Evolutionary conservation across 2,888 invertebrate species (phyloP).

Genomic region (Pyrochroa serraticornis): DNA sequence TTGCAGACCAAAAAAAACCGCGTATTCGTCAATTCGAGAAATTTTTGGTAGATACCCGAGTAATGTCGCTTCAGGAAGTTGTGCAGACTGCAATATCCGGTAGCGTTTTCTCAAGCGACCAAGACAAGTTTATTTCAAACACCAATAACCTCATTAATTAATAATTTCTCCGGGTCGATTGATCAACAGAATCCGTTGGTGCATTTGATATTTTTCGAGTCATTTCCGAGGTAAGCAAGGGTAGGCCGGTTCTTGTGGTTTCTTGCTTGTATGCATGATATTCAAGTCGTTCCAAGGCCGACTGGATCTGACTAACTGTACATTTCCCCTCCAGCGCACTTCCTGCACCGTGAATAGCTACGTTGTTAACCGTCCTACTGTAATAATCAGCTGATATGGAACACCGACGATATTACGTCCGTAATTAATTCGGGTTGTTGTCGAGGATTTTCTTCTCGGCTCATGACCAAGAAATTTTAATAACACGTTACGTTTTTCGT

Average conservation of each 20-base stretch:
- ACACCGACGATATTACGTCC: neutral
- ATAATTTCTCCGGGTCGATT: too few species aligned
- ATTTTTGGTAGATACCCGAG: too few species aligned
- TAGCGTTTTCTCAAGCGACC: too few species aligned
- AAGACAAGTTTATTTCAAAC: too few species aligned
- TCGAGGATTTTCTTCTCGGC: too few species aligned
- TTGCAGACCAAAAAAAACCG: too few species aligned
- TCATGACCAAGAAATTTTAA: too few species aligned
- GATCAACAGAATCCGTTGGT: neutral
- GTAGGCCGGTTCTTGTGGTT: neutral
- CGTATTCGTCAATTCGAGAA: too few species aligned
- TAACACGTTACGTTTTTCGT: neutral
- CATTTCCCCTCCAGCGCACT: slow-evolving; percentile 37
- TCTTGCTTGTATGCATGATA: slow-evolving; percentile 16
- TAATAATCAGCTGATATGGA: slow-evolving; percentile 28
- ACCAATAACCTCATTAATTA: too few species aligned
- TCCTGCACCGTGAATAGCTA: slow-evolving; percentile 24
- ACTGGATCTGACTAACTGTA: slow-evolving; percentile 44
- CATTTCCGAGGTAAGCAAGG: neutral
- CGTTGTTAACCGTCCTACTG: slow-evolving; percentile 18
- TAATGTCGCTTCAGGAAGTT: too few species aligned
- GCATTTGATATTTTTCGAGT: neutral
- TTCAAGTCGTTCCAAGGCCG: slow-evolving; percentile 39
- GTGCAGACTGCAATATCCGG: too few species aligned
- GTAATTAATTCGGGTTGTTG: too few species aligned